A percentile compares a stretch with the other conserved stretches of the same genome.
These are phyloP conservation scores for Tragelaphus buxtoni DNA, from an alignment of 2,113 vertebrate species.

Conservation along the genomic window DNA sequence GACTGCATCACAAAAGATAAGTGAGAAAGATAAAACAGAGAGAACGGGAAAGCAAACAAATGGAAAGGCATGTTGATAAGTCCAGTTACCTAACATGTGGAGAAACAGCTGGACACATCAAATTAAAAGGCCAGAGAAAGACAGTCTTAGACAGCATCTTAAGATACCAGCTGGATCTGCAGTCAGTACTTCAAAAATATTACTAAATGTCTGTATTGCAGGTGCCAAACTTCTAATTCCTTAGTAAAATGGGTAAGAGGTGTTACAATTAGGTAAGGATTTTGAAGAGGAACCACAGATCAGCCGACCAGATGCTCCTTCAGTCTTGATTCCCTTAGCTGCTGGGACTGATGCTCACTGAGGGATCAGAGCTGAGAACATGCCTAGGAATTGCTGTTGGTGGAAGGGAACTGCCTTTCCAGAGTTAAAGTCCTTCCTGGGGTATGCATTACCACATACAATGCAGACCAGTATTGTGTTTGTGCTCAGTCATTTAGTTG, in stretches of 20 bases:
- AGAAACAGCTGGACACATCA: not conserved
- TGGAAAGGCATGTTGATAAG: not conserved
- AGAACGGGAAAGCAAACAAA: not conserved
- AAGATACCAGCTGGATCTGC: not conserved
- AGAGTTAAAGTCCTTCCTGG: not conserved
- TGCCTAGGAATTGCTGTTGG: not conserved
- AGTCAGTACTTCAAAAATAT: not conserved
- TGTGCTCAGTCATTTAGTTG: not conserved
- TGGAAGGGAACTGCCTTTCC: not conserved
- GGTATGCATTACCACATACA: not conserved
- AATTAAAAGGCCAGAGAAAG: not conserved
- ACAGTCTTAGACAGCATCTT: not conserved
- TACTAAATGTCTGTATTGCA: not conserved
- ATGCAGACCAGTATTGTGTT: not conserved
- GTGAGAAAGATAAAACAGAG: not conserved
- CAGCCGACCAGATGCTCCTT: not conserved
- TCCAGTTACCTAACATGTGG: not conserved
- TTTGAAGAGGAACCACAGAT: not conserved
- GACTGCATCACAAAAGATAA: not conserved
- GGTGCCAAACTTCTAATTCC: not conserved
- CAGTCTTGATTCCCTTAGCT: not conserved
- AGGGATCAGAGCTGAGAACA: not conserved
- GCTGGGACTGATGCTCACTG: too few relatives aligned
- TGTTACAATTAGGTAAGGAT: not conserved
- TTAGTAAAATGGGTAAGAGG: not conserved